These are phyloP conservation scores for Eulemur coronatus DNA, from an alignment of 2,797 vertebrate genomes.

Conservation along the genomic window DNA sequence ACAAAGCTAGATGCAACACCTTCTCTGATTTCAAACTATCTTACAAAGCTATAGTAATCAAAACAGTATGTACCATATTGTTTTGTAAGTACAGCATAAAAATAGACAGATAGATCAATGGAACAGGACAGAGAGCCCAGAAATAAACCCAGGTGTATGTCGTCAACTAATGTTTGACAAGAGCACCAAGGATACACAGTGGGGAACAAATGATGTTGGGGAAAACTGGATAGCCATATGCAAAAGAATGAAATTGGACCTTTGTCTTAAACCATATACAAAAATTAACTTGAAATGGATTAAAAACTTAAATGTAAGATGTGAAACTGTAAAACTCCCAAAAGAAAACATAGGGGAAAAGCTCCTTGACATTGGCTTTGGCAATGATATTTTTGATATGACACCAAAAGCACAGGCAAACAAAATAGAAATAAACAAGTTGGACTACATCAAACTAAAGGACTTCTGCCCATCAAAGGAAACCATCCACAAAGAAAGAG, in stretches of 20 bases:
- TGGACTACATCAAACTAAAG: neutral
- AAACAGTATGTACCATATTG: neutral
- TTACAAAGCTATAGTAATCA: neutral
- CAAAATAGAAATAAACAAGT: neutral
- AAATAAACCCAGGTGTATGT: neutral
- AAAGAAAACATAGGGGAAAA: neutral
- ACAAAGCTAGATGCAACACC: neutral
- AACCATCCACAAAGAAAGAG: neutral
- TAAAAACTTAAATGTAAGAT: neutral
- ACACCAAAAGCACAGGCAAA: neutral
- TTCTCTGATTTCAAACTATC: neutral
- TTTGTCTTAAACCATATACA: neutral
- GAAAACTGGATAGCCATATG: neutral
- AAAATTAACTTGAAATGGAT: conserved; percentile 1
- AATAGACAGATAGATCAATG: neutral
- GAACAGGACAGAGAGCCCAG: neutral
- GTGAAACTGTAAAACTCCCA: neutral
- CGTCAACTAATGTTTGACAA: neutral
- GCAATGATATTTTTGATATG: neutral
- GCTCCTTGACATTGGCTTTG: neutral
- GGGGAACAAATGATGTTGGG: neutral
- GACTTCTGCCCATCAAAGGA: neutral
- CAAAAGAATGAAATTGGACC: neutral
- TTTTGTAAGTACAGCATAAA: neutral
- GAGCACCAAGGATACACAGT: neutral